phyloP scores from a whole-genome alignment of 2,888 invertebrate species.

The Augiades crinisus region DNA sequence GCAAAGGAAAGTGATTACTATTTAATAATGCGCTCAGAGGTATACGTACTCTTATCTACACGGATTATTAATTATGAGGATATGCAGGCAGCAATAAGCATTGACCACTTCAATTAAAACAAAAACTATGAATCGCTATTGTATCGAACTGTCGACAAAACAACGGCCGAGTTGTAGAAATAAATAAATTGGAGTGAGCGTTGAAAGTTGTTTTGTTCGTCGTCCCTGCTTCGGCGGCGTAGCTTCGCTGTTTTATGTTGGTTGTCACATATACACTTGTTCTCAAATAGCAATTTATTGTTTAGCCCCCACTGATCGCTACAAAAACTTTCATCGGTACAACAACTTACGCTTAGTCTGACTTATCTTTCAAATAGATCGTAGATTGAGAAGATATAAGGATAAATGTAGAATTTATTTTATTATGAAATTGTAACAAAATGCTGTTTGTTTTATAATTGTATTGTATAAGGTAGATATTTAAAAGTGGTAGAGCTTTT shows the following conservation, averaged over 20 bases:
- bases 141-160: conserved; percentile 14
- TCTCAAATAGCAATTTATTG: conserved; percentile 16
- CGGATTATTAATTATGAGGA: too few species aligned
- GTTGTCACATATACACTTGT: conserved; percentile 10
- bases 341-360: conserved; percentile 1
- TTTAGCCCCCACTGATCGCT: background rate
- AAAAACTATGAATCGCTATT: conserved; percentile 12
- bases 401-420: too few species aligned
- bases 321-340: conserved; percentile 1
- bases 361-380: background rate
- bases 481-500: too few species aligned
- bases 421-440: too few species aligned
- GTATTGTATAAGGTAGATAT: too few species aligned
- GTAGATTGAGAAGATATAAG: too few species aligned
- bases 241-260: conserved; percentile 5
- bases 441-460: too few species aligned
- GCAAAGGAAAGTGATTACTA: too few species aligned
- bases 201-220: conserved; percentile 15
- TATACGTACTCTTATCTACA: too few species aligned
- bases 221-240: background rate
- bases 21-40: too few species aligned
- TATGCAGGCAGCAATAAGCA: too few species aligned
- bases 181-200: conserved; percentile 14
- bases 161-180: conserved; percentile 15
- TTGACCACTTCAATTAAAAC: too few species aligned